Base-by-base conservation (phyloP, 2,888 invertebrate genomes). In the Nebria salina region DNA sequence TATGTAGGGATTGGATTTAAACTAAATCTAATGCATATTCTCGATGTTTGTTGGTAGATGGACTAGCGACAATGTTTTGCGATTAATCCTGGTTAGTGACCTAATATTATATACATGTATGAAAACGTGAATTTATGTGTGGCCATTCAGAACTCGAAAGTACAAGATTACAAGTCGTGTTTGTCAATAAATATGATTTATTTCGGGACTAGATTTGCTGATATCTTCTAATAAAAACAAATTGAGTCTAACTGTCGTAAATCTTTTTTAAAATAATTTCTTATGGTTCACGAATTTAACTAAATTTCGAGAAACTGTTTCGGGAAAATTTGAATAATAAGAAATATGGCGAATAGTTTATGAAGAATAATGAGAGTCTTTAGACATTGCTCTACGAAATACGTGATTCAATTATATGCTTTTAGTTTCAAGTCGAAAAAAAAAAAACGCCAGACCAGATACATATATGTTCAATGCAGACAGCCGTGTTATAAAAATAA, bases 161-260 rank as follows among this genome's bases (percentile, higher is more conserved):
- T 77, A 77, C 77, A 68, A 77, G 70, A 77, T 77, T 77, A 70
- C 77, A 70, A 68, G 77, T 43, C 65, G 15, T 66, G 43, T 70
- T 43, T 15, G 77, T 77, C 72, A 70, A 77, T 77, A 77, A 77
- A 77, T 77, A 72, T 77, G 77, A 77, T 77, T 77, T 77, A 77
- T 77, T 34, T 41, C 8, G 64, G 64, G 13, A 13, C 54, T 7
- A 54, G 54, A 54, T 54, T 54, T 54, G 2, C 54, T 54, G 54
- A 3, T 6, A 54, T 54, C 54, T 54, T 13, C 54, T 13, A 54
- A 54, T 54, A 54, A 8, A 54, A 54, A 54, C 4, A 34, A 34
- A 34, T 34, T 34, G 4, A 34, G 34, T 1, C 20, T 20, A 5
- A 34, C 34, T 5, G 34, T 34, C 2, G 5, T 34, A 34, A 34